A percentile compares a stretch with the other conserved stretches of the same genome.
Conservation (phyloP, 2,113 vertebrate species). For the Sinocyclocheilus anophthalmus region DNA sequence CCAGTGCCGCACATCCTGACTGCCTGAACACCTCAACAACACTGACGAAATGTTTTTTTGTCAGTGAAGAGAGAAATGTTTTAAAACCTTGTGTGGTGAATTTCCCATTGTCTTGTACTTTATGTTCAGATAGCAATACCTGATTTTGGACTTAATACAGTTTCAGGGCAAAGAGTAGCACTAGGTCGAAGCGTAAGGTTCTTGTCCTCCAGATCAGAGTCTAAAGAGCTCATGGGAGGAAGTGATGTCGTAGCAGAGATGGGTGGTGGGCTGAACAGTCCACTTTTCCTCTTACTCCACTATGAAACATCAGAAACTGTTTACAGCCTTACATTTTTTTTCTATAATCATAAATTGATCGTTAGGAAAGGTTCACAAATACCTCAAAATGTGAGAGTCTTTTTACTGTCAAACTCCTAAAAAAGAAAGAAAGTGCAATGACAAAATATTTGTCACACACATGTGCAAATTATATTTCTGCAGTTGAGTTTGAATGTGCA, state of each 20-base stretch:
- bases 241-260: slow-evolving; percentile 66
- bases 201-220: slow-evolving; percentile 56
- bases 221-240: slow-evolving; percentile 67
- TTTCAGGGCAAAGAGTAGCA: slow-evolving; percentile 67
- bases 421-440: slow-evolving; percentile 40
- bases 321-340: neutral
- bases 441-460: neutral
- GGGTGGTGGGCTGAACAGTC: slow-evolving; percentile 60
- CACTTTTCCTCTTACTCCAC: slow-evolving; percentile 66
- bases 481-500: neutral
- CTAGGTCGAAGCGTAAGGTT: slow-evolving; percentile 64
- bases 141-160: slow-evolving; percentile 32
- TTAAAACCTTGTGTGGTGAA: neutral
- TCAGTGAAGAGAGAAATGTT: neutral
- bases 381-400: slow-evolving; percentile 73
- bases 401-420: slow-evolving; percentile 75
- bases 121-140: neutral
- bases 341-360: neutral
- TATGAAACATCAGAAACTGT: slow-evolving; percentile 43
- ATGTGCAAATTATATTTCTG: neutral
- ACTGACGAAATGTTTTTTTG: slow-evolving; percentile 40
- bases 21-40: slow-evolving; percentile 71
- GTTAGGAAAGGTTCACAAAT: neutral
- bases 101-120: neutral
- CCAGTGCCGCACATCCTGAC: slow-evolving; percentile 71